Percentiles rank a stretch among this genome's conserved stretches.
These are phyloP conservation scores for Bellardia bayeri DNA, from an alignment of 2,888 invertebrate genomes.

Conservation along the genomic window DNA sequence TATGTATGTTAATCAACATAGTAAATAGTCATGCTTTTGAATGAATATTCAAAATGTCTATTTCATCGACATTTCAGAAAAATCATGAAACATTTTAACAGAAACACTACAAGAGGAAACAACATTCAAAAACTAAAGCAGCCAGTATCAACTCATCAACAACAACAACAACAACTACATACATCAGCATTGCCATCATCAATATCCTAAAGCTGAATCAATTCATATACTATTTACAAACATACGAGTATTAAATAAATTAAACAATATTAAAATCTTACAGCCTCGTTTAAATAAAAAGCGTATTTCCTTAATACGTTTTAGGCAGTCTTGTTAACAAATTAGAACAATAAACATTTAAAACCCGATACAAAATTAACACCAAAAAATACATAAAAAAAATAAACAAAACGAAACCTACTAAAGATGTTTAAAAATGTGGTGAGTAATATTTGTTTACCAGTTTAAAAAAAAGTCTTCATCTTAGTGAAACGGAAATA, in stretches of 20 bases:
- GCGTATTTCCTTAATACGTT: constrained; percentile 28
- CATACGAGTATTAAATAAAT: constrained; percentile 1
- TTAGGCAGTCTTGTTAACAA: constrained; percentile 39
- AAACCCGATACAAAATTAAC: not conserved
- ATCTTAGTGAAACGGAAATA: not conserved
- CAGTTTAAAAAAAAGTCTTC: not conserved
- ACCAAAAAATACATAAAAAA: not conserved
- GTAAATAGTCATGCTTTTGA: constrained; percentile 33
- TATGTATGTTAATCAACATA: constrained; percentile 68
- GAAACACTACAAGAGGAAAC: constrained; percentile 57
- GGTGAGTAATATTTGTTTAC: constrained; percentile 28
- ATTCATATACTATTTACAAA: not conserved
- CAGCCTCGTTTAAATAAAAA: constrained; percentile 38
- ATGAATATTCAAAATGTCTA: constrained; percentile 21
- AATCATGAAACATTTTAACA: constrained; percentile 61
- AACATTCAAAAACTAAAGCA: constrained; percentile 37
- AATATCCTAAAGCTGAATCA: too few relatives aligned
- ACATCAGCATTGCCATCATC: not conserved
- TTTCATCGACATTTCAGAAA: constrained; percentile 48
- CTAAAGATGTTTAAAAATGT: not conserved
- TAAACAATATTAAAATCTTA: not conserved
- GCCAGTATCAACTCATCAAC: constrained; percentile 18
- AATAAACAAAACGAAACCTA: not conserved
- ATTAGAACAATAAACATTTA: constrained; percentile 45
- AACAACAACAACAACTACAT: not conserved